Evolutionary conservation across 2,888 invertebrate genomes (phyloP).

Genomic region (Proisotoma minuta): DNA sequence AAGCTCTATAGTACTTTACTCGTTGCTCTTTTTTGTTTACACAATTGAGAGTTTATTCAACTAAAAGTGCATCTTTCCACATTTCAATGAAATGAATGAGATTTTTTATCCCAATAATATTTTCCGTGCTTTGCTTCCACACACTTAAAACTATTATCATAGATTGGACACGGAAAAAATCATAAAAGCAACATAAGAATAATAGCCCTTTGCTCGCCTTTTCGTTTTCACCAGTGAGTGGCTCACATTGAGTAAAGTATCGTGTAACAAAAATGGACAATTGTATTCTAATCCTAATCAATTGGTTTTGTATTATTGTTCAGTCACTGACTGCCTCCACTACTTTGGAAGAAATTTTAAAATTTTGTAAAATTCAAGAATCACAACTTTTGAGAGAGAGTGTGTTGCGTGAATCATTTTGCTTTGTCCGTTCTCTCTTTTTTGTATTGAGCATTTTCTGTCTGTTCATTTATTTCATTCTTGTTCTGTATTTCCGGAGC

Average conservation of each 20-base stretch:
- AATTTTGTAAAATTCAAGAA: not conserved
- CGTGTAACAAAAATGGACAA: not conserved
- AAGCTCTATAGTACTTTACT: too few species aligned
- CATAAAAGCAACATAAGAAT: too few species aligned
- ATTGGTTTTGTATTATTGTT: slow-evolving; percentile 6
- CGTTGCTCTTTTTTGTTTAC: slow-evolving; percentile 11
- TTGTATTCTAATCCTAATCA: not conserved
- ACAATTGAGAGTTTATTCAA: slow-evolving; percentile 1
- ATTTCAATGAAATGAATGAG: too few species aligned
- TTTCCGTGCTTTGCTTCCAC: slow-evolving; percentile 19
- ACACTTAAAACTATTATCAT: slow-evolving; percentile 7
- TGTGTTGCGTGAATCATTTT: not conserved
- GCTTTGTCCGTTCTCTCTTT: slow-evolving; percentile 2
- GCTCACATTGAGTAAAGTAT: not conserved
- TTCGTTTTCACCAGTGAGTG: too few species aligned
- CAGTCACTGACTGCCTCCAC: too few species aligned
- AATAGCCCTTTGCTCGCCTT: too few species aligned
- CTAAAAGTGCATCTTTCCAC: slow-evolving; percentile 14
- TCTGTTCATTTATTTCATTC: slow-evolving; percentile 12
- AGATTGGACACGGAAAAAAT: slow-evolving; percentile 3
- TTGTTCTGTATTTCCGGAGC: slow-evolving; percentile 12
- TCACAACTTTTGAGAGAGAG: not conserved
- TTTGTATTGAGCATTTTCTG: too few species aligned
- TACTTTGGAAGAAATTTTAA: too few species aligned
- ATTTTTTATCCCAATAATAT: slow-evolving; percentile 20